Conservation (phyloP, 2,797 vertebrate species). For the Chiloscyllium punctatum region DNA sequence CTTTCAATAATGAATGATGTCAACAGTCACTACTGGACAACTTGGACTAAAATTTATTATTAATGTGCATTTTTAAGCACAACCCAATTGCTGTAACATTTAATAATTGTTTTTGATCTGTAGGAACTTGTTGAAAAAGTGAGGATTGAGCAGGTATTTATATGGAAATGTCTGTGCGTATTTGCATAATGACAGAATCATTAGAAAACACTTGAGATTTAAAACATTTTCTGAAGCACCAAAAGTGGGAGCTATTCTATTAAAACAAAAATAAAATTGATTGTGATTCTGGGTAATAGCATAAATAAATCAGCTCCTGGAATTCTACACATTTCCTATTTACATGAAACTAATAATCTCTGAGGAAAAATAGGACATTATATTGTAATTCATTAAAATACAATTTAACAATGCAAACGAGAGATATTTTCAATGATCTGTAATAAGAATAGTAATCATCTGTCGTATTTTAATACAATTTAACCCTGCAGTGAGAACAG, state of each 20-base stretch:
- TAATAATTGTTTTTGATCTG: slow-evolving; percentile 2
- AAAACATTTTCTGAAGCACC: background rate
- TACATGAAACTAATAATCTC: background rate
- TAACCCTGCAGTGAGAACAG: background rate
- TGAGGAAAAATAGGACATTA: background rate
- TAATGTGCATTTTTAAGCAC: background rate
- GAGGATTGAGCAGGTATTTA: background rate
- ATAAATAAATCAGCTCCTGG: background rate
- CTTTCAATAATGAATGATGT: background rate
- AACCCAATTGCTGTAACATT: background rate
- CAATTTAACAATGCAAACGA: background rate
- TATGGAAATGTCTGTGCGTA: background rate
- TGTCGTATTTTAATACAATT: background rate
- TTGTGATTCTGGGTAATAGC: background rate
- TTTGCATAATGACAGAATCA: background rate
- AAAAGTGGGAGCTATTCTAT: background rate
- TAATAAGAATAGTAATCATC: background rate
- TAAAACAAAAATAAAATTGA: slow-evolving; percentile 9
- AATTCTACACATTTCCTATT: background rate
- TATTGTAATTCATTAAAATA: background rate
- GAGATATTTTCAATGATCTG: background rate
- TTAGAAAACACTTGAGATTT: background rate
- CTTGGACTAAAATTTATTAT: background rate
- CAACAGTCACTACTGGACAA: background rate
- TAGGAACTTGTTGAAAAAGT: background rate